Evolutionary conservation across 2,888 invertebrate species (phyloP), one percentile per base, ranked within the genome.

Genomic region (Capitulum mitella): DNA sequence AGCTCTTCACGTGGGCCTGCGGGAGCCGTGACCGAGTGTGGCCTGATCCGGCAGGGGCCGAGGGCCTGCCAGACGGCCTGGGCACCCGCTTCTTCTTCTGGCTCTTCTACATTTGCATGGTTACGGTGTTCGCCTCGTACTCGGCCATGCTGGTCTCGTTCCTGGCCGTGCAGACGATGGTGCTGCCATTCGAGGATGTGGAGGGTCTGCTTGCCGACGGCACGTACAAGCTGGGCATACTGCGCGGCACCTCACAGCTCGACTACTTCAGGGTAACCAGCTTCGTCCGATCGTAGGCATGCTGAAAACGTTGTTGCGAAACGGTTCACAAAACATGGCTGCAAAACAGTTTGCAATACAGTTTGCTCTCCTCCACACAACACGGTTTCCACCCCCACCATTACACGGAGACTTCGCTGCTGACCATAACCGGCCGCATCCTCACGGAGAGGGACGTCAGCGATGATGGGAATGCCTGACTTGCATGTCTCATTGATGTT

Each of bases 81-180:
- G 70, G 70, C 40, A 70, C 70, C 6, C 70, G 70, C 1, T 70
- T 70, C 40, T 70, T 70, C 70, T 70, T 70, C 70, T 70, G 37
- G 37, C 22, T 70, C 37, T 70, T 70, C 70, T 40, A 70, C 70
- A 40, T 70, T 26, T 37, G 26, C 26, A 70, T 70, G 70, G 70
- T 70, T 37, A 70, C 70, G 37, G 70, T 70, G 37, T 40, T 40
- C 70, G 70, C 70, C 19, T 19, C 70, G 22, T 70, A 70, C 70
- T 70, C 70, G 37, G 70, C 70, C 37, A 70, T 70, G 70, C 40
- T 70, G 70, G 70, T 70, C 6, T 70, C 70, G 10, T 70, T 70
- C 70, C 70, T 70, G 70, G 70, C 70, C 37, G 70, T 70, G 26
- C 70, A 70, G 8, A 70, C 70, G 10, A 2, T 70, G 70, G 70